These are phyloP conservation scores for Nymphicus hollandicus DNA, from an alignment of 2,113 vertebrate genomes.

Conservation along the genomic window DNA sequence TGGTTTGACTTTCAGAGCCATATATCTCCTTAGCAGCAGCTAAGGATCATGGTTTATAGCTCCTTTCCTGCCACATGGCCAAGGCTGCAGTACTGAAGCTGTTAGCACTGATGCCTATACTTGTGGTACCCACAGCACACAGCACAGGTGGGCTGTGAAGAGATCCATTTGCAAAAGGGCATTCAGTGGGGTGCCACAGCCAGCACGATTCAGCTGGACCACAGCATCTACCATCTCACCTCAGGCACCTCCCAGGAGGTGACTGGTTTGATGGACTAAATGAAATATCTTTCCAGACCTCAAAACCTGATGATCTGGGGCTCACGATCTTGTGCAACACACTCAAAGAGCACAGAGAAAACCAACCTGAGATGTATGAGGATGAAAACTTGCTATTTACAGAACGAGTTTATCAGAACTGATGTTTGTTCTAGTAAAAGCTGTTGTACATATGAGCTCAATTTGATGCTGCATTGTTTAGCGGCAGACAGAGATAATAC, in stretches of 20 bases:
- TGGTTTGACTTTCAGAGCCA: neutral
- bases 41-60: neutral
- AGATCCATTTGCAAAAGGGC: neutral
- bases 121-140: too few relatives aligned
- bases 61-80: neutral
- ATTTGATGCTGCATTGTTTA: constrained; percentile 52
- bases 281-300: neutral
- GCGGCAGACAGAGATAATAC: constrained; percentile 56
- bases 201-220: fast-evolving
- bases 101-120: neutral
- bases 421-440: constrained; percentile 32
- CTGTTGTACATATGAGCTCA: constrained; percentile 46
- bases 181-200: neutral
- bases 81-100: neutral
- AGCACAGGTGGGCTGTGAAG: neutral
- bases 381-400: neutral
- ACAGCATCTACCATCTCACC: neutral
- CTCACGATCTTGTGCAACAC: neutral
- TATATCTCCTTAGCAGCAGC: neutral
- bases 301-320: neutral
- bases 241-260: neutral
- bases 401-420: constrained; percentile 28
- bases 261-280: neutral
- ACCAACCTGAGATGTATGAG: neutral
- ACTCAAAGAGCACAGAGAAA: neutral